Conservation (phyloP, 2,113 vertebrate genomes). For the Rattus rattus region DNA sequence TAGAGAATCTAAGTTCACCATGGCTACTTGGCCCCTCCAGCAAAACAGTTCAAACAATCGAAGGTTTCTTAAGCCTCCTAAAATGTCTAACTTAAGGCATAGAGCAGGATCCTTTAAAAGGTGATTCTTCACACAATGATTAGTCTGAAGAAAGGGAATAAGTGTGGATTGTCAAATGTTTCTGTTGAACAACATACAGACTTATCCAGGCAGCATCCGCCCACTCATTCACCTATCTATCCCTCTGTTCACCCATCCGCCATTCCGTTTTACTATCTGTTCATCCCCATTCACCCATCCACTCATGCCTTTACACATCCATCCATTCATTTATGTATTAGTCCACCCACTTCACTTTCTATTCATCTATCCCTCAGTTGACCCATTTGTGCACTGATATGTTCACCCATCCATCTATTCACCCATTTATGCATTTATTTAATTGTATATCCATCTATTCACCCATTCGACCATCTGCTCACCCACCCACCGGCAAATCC, state of each 20-base stretch:
- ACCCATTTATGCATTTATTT: neutral
- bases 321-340: too few relatives aligned
- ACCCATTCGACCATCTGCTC: neutral
- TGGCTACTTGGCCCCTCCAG: neutral
- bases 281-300: accelerated
- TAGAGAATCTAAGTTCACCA: neutral
- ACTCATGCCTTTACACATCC: too few relatives aligned
- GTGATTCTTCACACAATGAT: neutral
- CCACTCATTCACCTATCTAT: too few relatives aligned
- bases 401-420: accelerated
- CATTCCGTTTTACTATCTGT: neutral
- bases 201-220: neutral
- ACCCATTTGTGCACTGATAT: neutral
- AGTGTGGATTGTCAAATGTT: too few relatives aligned
- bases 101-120: neutral
- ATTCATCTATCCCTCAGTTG: neutral
- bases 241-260: too few relatives aligned
- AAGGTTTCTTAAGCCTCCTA: neutral
- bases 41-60: neutral
- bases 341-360: too few relatives aligned
- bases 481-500: too few relatives aligned
- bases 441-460: neutral
- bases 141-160: neutral
- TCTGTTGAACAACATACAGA: neutral
- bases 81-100: neutral